phyloP scores from a whole-genome alignment of 1,140 invertebrate genomes.

The Drosophila navojoa region DNA sequence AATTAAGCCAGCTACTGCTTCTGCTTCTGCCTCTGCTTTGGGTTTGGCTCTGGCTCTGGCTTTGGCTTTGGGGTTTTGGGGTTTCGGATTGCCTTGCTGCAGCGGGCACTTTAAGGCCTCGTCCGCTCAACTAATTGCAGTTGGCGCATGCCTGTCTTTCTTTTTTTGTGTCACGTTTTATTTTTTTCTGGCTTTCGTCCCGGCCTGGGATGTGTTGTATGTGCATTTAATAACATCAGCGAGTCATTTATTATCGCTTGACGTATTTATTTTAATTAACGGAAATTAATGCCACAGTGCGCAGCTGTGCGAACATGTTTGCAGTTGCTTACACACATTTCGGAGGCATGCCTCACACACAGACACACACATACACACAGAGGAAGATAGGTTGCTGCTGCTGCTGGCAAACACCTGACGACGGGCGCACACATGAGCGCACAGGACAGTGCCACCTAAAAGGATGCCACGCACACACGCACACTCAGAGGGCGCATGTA shows the following conservation, averaged over 20 bases:
- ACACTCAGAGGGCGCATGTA: constrained; percentile 2
- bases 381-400: background rate
- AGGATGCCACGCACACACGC: constrained; percentile 20
- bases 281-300: constrained; percentile 79
- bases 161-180: too few species aligned
- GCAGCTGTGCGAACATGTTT: constrained; percentile 72
- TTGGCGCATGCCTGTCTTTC: constrained; percentile 19
- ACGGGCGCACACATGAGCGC: constrained; percentile 21
- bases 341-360: constrained; percentile 8
- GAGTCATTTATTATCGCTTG: constrained; percentile 80
- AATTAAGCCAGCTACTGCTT: constrained; percentile 57
- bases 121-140: constrained; percentile 23
- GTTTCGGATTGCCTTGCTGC: too few species aligned
- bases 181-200: constrained; percentile 11
- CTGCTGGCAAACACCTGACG: constrained; percentile 50
- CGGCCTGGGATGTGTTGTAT: constrained; percentile 6
- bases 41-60: background rate
- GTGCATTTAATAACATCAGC: constrained; percentile 63
- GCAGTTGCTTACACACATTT: constrained; percentile 71
- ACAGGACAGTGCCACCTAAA: constrained; percentile 21
- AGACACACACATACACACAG: too few species aligned
- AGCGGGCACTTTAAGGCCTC: constrained; percentile 25
- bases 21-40: background rate
- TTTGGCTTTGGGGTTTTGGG: too few species aligned
- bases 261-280: constrained; percentile 83